Evolutionary conservation across 2,113 vertebrate species (phyloP), one percentile per base, ranked within the genome.

Genomic region (Perccottus glenii): DNA sequence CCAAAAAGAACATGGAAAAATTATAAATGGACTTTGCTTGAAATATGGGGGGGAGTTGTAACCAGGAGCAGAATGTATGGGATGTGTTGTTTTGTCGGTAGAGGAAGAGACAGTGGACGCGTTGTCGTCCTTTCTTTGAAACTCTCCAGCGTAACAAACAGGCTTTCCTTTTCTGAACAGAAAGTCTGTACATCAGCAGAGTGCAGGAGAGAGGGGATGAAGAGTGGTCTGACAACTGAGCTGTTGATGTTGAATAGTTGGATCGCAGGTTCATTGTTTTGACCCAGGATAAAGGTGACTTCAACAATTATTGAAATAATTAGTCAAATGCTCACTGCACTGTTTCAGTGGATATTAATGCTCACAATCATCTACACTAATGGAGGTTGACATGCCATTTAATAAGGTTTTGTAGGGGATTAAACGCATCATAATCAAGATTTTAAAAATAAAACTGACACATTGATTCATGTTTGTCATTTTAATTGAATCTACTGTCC

Each of bases 141-240:
- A 89, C 90, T 91, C 92, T 87, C 76, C 71, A 91, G 91, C 89
- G 88, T 88, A 83, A 91, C 89, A 89, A 93, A 92, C 87, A 88
- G 91, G 92, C 86, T 93, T 92, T 91, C 76, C 88, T 86, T 80
- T 77, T 69, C 70, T 91, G 90, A 92, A 92, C 89, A 78, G 87
- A 92, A 92, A 91, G 67, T 67, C 87, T 75, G 85, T 75, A 77
- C 90, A 91, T 93, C 92, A 93, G 92, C 92, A 92, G 77, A 88
- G 70, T 82, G 73, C 85, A 76, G 86, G 55, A 84, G 77, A 70
- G 77, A 77, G 78, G 73, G 71, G 77, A 90, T 89, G 85, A 86
- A 77, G 82, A 63, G 5, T 3, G 43, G 14, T 59, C 75, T 73
- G 77, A 77, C 83, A 66, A 65, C 64, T 47, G 71, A 66, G 83